Percentiles rank a stretch among this genome's conserved stretches.
These are phyloP conservation scores for Oppia nitens DNA, from an alignment of 1,140 invertebrate species.

Conservation along the genomic window DNA sequence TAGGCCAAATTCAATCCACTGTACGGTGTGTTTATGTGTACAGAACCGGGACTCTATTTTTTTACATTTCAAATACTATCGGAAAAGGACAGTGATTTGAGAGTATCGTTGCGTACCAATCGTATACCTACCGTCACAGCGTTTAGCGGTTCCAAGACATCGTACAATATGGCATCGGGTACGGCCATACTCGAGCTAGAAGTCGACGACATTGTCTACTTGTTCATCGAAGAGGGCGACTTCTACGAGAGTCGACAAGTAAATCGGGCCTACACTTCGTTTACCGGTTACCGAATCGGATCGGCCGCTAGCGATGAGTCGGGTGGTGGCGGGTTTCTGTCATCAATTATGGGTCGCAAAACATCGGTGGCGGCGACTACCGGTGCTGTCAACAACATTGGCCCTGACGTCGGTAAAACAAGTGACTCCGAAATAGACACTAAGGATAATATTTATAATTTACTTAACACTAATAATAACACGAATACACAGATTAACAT, in stretches of 20 bases:
- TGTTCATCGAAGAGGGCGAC: constrained; percentile 15
- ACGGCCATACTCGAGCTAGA: constrained; percentile 1
- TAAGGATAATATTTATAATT: background rate
- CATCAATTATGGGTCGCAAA: background rate
- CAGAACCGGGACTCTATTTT: constrained; percentile 14
- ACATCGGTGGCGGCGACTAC: background rate
- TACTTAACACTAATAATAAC: too few relatives aligned
- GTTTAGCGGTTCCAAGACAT: background rate
- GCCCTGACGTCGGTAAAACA: background rate
- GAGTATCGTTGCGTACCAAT: constrained; percentile 13
- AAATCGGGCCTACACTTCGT: constrained; percentile 11
- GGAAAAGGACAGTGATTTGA: background rate
- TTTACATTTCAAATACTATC: constrained; percentile 11
- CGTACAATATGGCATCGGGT: constrained; percentile 1
- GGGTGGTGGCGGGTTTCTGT: background rate
- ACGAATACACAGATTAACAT: too few relatives aligned
- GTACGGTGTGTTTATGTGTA: constrained; percentile 13
- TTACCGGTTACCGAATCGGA: constrained; percentile 5
- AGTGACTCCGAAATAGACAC: background rate
- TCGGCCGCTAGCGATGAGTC: background rate
- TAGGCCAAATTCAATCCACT: constrained; percentile 2
- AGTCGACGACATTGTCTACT: constrained; percentile 14
- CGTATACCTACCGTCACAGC: constrained; percentile 9
- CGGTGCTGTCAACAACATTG: too few relatives aligned
- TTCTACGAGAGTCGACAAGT: constrained; percentile 12